phyloP scores from a whole-genome alignment of 2,888 invertebrate genomes.

The Cybosia mesomella region DNA sequence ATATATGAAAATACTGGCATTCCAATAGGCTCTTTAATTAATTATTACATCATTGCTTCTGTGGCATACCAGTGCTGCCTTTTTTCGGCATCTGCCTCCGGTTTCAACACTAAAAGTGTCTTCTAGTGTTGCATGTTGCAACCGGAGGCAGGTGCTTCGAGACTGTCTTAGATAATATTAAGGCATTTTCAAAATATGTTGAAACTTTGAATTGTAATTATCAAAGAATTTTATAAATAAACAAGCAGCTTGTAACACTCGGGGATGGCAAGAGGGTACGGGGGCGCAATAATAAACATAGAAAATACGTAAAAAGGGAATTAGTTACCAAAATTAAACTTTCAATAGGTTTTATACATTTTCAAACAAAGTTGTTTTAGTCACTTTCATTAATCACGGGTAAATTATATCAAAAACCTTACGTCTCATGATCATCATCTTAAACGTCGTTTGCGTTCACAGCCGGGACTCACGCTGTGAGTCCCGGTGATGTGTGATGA shows the following conservation, averaged over 20 bases:
- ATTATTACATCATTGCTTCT: not conserved
- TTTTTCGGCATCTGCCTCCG: slow-evolving; percentile 24
- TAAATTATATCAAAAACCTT: too few species aligned
- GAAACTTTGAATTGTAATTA: not conserved
- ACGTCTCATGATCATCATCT: too few species aligned
- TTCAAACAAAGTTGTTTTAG: too few species aligned
- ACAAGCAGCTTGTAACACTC: not conserved
- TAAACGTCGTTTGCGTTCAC: too few species aligned
- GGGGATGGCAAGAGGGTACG: too few species aligned
- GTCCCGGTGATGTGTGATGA: too few species aligned
- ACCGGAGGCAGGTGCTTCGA: not conserved
- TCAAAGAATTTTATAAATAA: not conserved
- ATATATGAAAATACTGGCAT: not conserved
- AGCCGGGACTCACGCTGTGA: too few species aligned
- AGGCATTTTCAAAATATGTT: not conserved
- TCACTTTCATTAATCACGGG: too few species aligned
- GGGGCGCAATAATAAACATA: not conserved
- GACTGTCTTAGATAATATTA: not conserved
- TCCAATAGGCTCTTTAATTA: slow-evolving; percentile 1
- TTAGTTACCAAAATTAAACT: too few species aligned
- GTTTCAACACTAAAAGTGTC: slow-evolving; percentile 15
- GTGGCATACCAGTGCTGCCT: slow-evolving; percentile 9
- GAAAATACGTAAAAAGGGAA: not conserved
- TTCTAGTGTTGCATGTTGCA: slow-evolving; percentile 2
- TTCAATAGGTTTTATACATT: too few species aligned